Conservation (phyloP, 2,113 vertebrate species). For the Trematocara macrostoma region DNA sequence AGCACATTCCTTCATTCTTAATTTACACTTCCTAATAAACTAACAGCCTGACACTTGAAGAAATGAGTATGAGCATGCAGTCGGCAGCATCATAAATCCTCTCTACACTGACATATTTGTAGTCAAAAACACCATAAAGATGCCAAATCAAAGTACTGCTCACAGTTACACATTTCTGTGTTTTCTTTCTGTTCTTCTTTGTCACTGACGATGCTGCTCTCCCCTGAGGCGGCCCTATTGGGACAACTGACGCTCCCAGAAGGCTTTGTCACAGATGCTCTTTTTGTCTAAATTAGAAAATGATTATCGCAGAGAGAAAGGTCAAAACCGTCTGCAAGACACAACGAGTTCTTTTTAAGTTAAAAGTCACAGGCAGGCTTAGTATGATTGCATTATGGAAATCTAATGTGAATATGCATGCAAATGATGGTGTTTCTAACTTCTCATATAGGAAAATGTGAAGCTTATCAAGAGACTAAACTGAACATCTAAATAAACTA, state of each 20-base stretch:
- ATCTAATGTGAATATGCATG: not conserved
- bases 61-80: not conserved
- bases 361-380: not conserved
- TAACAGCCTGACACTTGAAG: not conserved
- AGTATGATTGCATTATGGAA: not conserved
- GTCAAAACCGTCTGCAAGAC: conserved; percentile 1
- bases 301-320: conserved; percentile 8
- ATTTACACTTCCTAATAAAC: conserved; percentile 34
- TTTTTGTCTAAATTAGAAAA: conserved; percentile 16
- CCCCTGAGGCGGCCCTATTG: not conserved
- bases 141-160: not conserved
- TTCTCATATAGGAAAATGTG: not conserved
- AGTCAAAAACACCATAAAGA: not conserved
- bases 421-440: not conserved
- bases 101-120: not conserved
- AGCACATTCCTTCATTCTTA: conserved; percentile 20
- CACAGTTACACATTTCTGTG: not conserved
- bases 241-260: not conserved
- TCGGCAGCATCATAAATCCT: not conserved
- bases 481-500: not conserved
- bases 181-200: not conserved
- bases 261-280: conserved; percentile 23
- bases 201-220: not conserved
- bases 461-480: not conserved
- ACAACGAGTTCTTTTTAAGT: not conserved